phyloP scores from a whole-genome alignment of 1,140 invertebrate genomes.

The Andricus grossulariae region DNA sequence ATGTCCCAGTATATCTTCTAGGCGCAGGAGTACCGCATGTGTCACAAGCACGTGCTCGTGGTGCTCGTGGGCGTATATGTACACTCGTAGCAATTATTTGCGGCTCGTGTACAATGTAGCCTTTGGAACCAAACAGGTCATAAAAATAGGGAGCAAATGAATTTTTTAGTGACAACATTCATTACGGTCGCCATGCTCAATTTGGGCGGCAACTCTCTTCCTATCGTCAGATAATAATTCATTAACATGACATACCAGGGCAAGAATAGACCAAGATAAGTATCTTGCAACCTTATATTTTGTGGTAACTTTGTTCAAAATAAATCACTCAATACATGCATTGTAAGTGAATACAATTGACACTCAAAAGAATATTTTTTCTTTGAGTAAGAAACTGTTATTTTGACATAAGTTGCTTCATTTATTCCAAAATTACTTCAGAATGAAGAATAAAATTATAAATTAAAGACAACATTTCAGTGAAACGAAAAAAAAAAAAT shows the following conservation, averaged over 20 bases:
- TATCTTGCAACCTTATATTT: too few relatives aligned
- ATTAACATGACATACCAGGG: not conserved
- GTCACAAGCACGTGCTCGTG: slow-evolving; percentile 45
- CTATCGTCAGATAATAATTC: not conserved
- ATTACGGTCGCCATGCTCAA: slow-evolving; percentile 7
- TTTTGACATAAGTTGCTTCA: too few relatives aligned
- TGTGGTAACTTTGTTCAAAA: too few relatives aligned
- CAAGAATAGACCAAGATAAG: too few relatives aligned
- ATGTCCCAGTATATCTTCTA: slow-evolving; percentile 10
- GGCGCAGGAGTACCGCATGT: slow-evolving; percentile 22
- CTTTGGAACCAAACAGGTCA: not conserved
- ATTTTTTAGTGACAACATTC: not conserved
- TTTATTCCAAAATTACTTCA: too few relatives aligned
- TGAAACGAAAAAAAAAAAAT: too few relatives aligned
- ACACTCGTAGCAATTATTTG: slow-evolving; percentile 14
- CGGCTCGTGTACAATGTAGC: not conserved
- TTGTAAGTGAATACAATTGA: too few relatives aligned
- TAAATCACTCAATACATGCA: too few relatives aligned
- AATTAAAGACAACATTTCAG: too few relatives aligned
- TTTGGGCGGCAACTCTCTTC: not conserved
- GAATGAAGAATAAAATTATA: too few relatives aligned
- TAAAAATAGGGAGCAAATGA: not conserved
- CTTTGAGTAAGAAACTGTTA: too few relatives aligned
- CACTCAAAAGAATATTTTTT: too few relatives aligned
- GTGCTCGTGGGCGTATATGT: not conserved